Percentiles rank a stretch among this genome's conserved stretches.
Conservation (phyloP, 2,888 invertebrate species). For the Dysmachus trigonus region DNA sequence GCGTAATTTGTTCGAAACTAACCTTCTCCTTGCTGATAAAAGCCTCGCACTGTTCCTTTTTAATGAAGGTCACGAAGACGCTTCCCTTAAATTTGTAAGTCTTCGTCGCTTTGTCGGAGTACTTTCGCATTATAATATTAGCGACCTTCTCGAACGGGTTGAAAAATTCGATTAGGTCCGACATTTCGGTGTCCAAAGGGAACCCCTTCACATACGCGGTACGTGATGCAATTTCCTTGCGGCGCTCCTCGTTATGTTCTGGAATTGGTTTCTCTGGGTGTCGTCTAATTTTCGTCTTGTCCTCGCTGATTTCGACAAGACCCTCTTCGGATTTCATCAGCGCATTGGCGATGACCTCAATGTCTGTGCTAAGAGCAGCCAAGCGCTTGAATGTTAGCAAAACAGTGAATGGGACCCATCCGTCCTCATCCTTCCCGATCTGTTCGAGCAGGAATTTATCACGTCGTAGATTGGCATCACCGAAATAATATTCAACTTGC, state of each 20-base stretch:
- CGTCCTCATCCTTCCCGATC: slow-evolving; percentile 85
- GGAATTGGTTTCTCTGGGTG: slow-evolving; percentile 75
- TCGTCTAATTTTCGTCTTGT: slow-evolving; percentile 72
- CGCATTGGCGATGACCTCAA: slow-evolving; percentile 76
- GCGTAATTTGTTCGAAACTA: not conserved
- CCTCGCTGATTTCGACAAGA: slow-evolving; percentile 74
- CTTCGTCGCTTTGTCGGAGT: slow-evolving; percentile 71
- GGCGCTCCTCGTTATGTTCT: slow-evolving; percentile 82
- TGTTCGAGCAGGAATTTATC: slow-evolving; percentile 94
- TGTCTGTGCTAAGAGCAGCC: slow-evolving; percentile 74
- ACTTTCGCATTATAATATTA: slow-evolving; percentile 72
- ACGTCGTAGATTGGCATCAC: slow-evolving; percentile 89
- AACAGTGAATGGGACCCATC: slow-evolving; percentile 87
- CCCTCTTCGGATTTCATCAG: slow-evolving; percentile 77
- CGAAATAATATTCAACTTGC: slow-evolving; percentile 74
- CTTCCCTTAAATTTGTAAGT: slow-evolving; percentile 87
- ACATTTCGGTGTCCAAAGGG: slow-evolving; percentile 73
- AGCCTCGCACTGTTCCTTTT: slow-evolving; percentile 80
- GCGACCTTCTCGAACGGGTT: slow-evolving; percentile 74
- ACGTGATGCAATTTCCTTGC: slow-evolving; percentile 77
- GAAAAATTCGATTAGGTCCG: slow-evolving; percentile 79
- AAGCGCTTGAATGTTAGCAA: slow-evolving; percentile 91
- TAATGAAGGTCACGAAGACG: slow-evolving; percentile 87
- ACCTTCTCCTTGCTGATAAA: slow-evolving; percentile 75
- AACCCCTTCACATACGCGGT: slow-evolving; percentile 92